These are phyloP conservation scores for Macaria notata DNA, from an alignment of 2,888 invertebrate species.

Conservation along the genomic window DNA sequence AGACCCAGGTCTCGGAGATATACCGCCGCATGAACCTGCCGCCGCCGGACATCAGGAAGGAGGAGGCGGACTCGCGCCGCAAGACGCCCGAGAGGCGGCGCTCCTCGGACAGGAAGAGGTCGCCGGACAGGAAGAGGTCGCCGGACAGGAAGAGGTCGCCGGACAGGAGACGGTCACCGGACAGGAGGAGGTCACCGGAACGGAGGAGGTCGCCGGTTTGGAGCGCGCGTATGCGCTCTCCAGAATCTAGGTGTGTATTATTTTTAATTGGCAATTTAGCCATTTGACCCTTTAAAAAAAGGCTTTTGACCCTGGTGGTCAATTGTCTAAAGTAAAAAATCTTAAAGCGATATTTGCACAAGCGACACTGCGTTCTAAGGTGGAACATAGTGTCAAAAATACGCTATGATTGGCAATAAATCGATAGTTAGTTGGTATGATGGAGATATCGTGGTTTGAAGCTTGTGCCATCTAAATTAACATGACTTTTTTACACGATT, in stretches of 20 bases:
- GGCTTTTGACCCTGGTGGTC: too few relatives aligned
- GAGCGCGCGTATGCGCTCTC: conserved; percentile 14
- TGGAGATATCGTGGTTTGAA: too few relatives aligned
- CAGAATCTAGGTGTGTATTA: neutral
- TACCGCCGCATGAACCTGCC: conserved; percentile 82
- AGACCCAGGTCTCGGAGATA: conserved; percentile 85
- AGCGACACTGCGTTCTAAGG: too few relatives aligned
- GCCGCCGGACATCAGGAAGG: conserved; percentile 46
- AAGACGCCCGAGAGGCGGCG: conserved; percentile 12
- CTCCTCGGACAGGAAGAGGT: conserved; percentile 19
- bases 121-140: conserved; percentile 30
- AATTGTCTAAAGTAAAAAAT: too few relatives aligned
- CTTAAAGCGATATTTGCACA: too few relatives aligned
- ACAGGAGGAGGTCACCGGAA: conserved; percentile 27
- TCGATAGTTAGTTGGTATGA: too few relatives aligned
- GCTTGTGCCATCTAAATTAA: too few relatives aligned
- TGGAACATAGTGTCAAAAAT: too few relatives aligned
- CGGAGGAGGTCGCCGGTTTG: conserved; percentile 3
- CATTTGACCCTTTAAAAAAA: too few relatives aligned
- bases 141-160: conserved; percentile 36
- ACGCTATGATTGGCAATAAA: too few relatives aligned
- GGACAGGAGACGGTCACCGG: conserved; percentile 17
- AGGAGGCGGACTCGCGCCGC: conserved; percentile 4
- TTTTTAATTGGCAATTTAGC: neutral
- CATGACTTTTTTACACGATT: too few relatives aligned